phyloP scores from a whole-genome alignment of 2,888 invertebrate species.

The Frankliniella fusca region DNA sequence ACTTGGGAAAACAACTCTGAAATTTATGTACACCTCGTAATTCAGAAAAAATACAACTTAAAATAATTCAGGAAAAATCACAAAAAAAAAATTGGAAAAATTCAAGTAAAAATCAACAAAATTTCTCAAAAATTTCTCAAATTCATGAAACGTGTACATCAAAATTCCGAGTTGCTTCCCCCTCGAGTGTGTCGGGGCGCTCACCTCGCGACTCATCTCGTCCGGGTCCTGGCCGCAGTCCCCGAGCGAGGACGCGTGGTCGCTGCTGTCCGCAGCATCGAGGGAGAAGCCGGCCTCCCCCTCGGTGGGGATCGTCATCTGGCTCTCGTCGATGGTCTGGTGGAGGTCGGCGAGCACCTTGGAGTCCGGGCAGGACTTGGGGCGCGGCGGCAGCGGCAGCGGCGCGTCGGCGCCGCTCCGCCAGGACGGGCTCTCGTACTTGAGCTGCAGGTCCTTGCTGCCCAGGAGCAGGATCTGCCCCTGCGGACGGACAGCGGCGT shows the following conservation, averaged over 20 bases:
- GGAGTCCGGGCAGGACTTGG: background rate
- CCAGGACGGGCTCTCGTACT: slow-evolving; percentile 2
- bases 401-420: background rate
- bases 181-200: too few species aligned
- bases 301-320: background rate
- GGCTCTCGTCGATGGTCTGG: slow-evolving; percentile 13
- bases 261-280: background rate
- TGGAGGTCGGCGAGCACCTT: background rate
- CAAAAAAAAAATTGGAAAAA: too few species aligned
- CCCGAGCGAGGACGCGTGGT: background rate
- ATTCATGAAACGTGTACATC: too few species aligned
- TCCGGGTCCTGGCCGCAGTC: background rate
- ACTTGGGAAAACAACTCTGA: too few species aligned
- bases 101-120: too few species aligned
- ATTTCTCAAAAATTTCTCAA: too few species aligned
- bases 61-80: too few species aligned
- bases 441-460: slow-evolving; percentile 19
- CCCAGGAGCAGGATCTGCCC: background rate
- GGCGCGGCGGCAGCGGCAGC: background rate
- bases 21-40: too few species aligned
- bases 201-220: background rate
- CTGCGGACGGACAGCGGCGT: too few species aligned
- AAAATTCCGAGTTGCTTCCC: too few species aligned
- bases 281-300: background rate
- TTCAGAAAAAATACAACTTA: too few species aligned